A percentile compares a stretch with the other conserved stretches of the same genome.
Evolutionary conservation across 2,797 vertebrate genomes (phyloP).

Genomic region (Notolepis coatsorum): DNA sequence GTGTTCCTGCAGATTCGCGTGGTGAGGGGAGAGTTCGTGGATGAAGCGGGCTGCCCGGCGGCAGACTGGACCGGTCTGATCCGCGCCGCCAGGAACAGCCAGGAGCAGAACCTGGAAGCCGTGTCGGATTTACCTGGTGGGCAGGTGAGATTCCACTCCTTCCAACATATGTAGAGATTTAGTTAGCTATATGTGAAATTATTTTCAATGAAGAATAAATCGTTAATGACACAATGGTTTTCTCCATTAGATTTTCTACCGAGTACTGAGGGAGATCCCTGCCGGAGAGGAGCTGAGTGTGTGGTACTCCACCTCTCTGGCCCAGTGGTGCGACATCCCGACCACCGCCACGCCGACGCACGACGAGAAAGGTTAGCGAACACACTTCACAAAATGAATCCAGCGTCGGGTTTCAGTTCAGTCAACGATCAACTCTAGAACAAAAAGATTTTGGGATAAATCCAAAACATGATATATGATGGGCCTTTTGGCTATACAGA

Average conservation of each 20-base stretch:
- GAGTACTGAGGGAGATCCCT: slow-evolving; percentile 90
- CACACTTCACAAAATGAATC: background rate
- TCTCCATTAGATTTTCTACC: slow-evolving; percentile 90
- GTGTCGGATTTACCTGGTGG: slow-evolving; percentile 94
- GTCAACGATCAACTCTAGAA: background rate
- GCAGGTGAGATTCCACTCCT: slow-evolving; percentile 84
- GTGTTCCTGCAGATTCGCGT: slow-evolving; percentile 84
- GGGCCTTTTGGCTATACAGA: background rate
- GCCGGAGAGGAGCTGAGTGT: slow-evolving; percentile 94
- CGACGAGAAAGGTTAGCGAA: slow-evolving; percentile 92
- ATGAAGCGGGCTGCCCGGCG: slow-evolving; percentile 90
- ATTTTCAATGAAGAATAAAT: background rate
- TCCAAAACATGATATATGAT: background rate
- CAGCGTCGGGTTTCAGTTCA: background rate
- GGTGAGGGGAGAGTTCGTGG: slow-evolving; percentile 92
- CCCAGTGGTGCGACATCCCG: slow-evolving; percentile 96
- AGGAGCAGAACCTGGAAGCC: slow-evolving; percentile 96
- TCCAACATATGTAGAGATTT: background rate
- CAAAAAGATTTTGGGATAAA: background rate
- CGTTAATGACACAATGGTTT: background rate
- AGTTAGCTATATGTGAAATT: background rate
- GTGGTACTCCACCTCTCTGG: slow-evolving; percentile 96
- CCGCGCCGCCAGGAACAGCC: slow-evolving; percentile 91
- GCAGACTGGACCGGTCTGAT: slow-evolving; percentile 96
- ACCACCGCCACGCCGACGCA: slow-evolving; percentile 95